These are phyloP conservation scores for Ctenosaura bakeri DNA, from an alignment of 2,797 vertebrate species.

Conservation along the genomic window DNA sequence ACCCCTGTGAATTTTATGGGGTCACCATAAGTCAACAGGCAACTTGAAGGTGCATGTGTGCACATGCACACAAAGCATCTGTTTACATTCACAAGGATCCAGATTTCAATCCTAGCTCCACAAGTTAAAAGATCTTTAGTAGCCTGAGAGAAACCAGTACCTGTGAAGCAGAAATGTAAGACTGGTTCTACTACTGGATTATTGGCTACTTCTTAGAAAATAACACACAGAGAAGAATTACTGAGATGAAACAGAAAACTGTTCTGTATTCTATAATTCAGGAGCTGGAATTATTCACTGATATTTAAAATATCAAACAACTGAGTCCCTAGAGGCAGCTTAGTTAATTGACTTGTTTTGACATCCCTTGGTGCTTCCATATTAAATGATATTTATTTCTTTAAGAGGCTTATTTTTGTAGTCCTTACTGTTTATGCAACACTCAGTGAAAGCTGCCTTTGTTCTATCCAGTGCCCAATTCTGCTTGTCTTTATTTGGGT, in stretches of 20 bases:
- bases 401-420: slow-evolving; percentile 19
- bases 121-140: not conserved
- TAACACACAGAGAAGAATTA: not conserved
- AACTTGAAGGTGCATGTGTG: too few relatives aligned
- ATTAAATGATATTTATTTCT: slow-evolving; percentile 15
- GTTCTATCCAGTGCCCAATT: slow-evolving; percentile 12
- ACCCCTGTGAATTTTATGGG: too few relatives aligned
- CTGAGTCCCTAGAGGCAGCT: slow-evolving; percentile 23
- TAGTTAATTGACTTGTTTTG: slow-evolving; percentile 32
- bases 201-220: not conserved
- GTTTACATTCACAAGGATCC: not conserved
- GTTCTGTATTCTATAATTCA: slow-evolving; percentile 33
- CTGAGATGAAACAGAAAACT: slow-evolving; percentile 4
- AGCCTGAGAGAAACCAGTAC: not conserved
- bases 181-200: not conserved
- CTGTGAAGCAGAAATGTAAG: not conserved
- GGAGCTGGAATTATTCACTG: slow-evolving; percentile 24
- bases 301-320: slow-evolving; percentile 18
- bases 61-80: not conserved
- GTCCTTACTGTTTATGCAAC: slow-evolving; percentile 14
- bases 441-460: slow-evolving; percentile 16
- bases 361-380: slow-evolving; percentile 36
- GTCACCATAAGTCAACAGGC: too few relatives aligned
- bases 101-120: not conserved
- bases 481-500: not conserved